These are phyloP conservation scores for Bovichtus diacanthus DNA, from an alignment of 2,797 vertebrate genomes.

Conservation along the genomic window DNA sequence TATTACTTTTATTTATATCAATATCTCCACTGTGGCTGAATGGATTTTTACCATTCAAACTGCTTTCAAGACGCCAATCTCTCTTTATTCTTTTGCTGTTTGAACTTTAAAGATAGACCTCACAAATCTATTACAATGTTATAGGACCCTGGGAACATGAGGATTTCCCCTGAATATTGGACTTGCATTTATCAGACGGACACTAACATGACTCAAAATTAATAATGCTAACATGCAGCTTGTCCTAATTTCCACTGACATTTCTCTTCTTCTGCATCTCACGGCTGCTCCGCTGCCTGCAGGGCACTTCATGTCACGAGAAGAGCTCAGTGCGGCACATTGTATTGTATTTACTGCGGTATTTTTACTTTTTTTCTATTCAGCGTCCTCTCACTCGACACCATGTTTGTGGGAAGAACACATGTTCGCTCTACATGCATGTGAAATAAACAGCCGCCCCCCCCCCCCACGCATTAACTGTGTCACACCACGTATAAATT, in stretches of 20 bases:
- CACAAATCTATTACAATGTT: too few relatives aligned
- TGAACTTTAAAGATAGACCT: too few relatives aligned
- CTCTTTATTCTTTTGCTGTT: too few relatives aligned
- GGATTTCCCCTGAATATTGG: background rate
- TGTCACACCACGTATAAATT: too few relatives aligned
- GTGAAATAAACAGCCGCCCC: conserved; percentile 53
- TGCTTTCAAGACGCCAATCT: too few relatives aligned
- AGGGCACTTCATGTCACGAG: conserved; percentile 40
- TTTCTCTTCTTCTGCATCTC: conserved; percentile 46
- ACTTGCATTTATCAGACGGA: background rate
- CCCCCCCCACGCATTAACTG: too few relatives aligned
- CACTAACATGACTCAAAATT: background rate
- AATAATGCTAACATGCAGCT: conserved; percentile 5
- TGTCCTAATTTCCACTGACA: conserved; percentile 49
- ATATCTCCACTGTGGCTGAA: too few relatives aligned
- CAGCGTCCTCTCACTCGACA: background rate
- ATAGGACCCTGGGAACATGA: too few relatives aligned
- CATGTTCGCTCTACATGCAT: conserved; percentile 68
- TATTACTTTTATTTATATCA: too few relatives aligned
- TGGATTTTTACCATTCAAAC: too few relatives aligned
- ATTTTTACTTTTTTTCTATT: conserved; percentile 1
- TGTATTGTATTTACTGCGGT: conserved; percentile 1
- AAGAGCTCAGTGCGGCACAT: conserved; percentile 20
- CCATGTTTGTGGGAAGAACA: conserved; percentile 38
- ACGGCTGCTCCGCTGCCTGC: conserved; percentile 35